A percentile compares a stretch with the other conserved stretches of the same genome.
phyloP scores from a whole-genome alignment of 1,140 invertebrate genomes.

The Brachionus koreanus region DNA sequence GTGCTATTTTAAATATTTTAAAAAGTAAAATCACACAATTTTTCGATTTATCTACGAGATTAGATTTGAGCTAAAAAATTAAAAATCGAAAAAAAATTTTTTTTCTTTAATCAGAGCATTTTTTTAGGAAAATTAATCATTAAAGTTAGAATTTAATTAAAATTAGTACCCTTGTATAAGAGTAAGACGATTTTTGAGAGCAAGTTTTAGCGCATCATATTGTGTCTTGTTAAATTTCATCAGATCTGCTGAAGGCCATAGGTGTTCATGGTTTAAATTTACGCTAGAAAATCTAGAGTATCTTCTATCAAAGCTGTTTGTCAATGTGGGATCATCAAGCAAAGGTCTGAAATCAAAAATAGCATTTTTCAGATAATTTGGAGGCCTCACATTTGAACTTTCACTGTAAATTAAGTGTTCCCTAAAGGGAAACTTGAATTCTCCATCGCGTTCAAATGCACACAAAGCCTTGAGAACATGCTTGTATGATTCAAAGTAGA shows the following conservation, averaged over 20 bases:
- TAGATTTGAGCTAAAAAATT: too few relatives aligned
- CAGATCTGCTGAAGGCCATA: slow-evolving; percentile 50
- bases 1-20: too few relatives aligned
- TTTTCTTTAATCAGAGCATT: too few relatives aligned
- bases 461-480: slow-evolving; percentile 56
- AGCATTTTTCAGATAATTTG: slow-evolving; percentile 44
- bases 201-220: slow-evolving; percentile 56
- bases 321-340: neutral
- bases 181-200: slow-evolving; percentile 60
- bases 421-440: slow-evolving; percentile 53
- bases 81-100: too few relatives aligned
- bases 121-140: too few relatives aligned
- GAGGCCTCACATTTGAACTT: neutral
- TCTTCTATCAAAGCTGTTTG: neutral
- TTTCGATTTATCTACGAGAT: too few relatives aligned
- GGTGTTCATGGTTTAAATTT: neutral
- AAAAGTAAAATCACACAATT: too few relatives aligned
- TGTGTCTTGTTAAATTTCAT: slow-evolving; percentile 59
- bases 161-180: slow-evolving; percentile 71
- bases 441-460: slow-evolving; percentile 8
- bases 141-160: too few relatives aligned
- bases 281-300: neutral
- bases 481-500: slow-evolving; percentile 61
- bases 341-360: slow-evolving; percentile 43
- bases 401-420: slow-evolving; percentile 49